Conservation (phyloP, 2,888 invertebrate species). For the Strigamia crassipes region DNA sequence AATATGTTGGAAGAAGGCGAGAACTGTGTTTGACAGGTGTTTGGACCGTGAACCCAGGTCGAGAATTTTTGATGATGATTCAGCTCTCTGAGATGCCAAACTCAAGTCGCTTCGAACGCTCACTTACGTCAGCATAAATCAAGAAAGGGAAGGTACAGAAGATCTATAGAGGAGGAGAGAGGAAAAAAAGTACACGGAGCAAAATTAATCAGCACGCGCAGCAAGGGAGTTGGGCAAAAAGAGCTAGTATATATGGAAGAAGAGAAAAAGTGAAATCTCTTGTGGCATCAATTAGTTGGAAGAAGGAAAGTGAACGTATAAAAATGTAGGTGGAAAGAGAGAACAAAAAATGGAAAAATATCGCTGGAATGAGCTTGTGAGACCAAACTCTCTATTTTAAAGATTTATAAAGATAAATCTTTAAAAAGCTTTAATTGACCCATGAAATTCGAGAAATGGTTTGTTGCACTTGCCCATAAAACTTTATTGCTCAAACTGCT, state of each 20-base stretch:
- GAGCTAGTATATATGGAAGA: constrained; percentile 9
- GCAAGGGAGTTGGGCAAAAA: constrained; percentile 14
- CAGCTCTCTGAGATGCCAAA: constrained; percentile 33
- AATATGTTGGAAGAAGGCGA: neutral
- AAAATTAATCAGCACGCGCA: constrained; percentile 39
- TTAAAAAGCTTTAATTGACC: constrained; percentile 6
- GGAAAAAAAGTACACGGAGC: constrained; percentile 24
- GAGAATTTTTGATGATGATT: constrained; percentile 32
- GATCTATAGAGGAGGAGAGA: neutral
- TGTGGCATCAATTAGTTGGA: constrained; percentile 31
- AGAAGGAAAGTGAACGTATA: constrained; percentile 25
- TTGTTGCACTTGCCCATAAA: constrained; percentile 10
- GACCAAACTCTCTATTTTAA: constrained; percentile 18
- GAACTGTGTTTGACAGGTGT: constrained; percentile 25
- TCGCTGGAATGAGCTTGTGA: constrained; percentile 2
- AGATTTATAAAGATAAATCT: constrained; percentile 14
- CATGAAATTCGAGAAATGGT: constrained; percentile 14
- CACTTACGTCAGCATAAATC: constrained; percentile 36
- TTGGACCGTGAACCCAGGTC: constrained; percentile 9
- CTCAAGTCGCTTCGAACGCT: constrained; percentile 29
- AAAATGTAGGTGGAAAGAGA: neutral
- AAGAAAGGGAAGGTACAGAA: constrained; percentile 13
- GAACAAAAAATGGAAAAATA: constrained; percentile 12
- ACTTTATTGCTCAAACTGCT: neutral
- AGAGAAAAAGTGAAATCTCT: constrained; percentile 37